Conservation (phyloP, 2,113 vertebrate genomes). For the Crotalus viridis region DNA sequence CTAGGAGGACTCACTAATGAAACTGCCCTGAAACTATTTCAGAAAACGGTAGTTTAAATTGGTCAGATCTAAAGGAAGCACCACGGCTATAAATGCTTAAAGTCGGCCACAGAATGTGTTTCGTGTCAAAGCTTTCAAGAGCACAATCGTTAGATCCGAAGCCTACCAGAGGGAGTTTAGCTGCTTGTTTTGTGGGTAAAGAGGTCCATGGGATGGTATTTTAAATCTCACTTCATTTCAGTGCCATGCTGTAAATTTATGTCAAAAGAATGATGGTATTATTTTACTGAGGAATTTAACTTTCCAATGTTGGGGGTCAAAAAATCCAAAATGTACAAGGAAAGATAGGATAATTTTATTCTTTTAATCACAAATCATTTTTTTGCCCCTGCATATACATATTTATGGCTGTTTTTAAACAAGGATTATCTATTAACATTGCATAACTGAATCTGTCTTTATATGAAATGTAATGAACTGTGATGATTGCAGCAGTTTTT, state of each 20-base stretch:
- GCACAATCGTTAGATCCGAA: background rate
- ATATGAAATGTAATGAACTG: background rate
- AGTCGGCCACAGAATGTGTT: background rate
- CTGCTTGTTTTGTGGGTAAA: background rate
- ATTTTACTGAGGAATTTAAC: slow-evolving; percentile 22
- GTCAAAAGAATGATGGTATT: slow-evolving; percentile 14
- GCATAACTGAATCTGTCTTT: background rate
- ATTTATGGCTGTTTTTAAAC: background rate
- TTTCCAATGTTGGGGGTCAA: slow-evolving; percentile 2
- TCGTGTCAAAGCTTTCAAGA: background rate
- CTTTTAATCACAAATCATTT: background rate
- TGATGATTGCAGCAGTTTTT: background rate
- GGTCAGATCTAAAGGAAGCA: background rate
- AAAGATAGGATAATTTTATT: background rate
- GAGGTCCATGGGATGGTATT: background rate
- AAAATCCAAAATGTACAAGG: background rate
- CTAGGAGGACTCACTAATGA: background rate
- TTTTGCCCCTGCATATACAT: background rate
- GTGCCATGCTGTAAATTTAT: background rate
- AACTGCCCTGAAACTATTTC: background rate
- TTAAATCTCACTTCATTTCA: background rate
- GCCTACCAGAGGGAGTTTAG: background rate
- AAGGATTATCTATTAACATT: slow-evolving; percentile 11
- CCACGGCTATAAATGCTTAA: background rate
- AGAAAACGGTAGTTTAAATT: background rate